Evolutionary conservation across 2,113 vertebrate genomes (phyloP).

Genomic region (Nymphicus hollandicus): DNA sequence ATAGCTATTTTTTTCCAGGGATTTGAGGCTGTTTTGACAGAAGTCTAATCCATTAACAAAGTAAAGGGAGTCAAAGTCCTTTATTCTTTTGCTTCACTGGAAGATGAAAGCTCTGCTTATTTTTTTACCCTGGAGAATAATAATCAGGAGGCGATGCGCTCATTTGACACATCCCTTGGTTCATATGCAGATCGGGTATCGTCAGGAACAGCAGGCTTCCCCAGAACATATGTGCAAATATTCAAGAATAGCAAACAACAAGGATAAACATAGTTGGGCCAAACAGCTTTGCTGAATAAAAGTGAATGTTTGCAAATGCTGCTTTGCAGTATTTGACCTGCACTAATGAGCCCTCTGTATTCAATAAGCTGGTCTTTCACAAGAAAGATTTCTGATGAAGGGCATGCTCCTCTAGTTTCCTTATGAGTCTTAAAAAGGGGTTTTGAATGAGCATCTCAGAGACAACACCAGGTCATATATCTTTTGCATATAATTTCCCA

Average conservation of each 20-base stretch:
- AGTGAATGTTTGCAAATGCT: background rate
- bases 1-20: background rate
- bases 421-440: background rate
- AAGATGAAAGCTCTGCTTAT: background rate
- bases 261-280: constrained; percentile 40
- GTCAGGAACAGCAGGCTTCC: constrained; percentile 56
- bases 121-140: constrained; percentile 23
- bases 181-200: background rate
- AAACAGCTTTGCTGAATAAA: background rate
- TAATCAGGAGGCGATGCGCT: background rate
- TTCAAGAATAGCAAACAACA: constrained; percentile 57
- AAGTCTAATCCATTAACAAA: background rate
- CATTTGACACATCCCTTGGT: background rate
- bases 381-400: background rate
- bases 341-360: background rate
- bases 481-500: background rate
- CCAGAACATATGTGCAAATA: constrained; percentile 63
- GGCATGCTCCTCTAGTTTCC: background rate
- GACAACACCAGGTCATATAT: background rate
- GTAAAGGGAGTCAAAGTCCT: background rate
- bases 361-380: background rate
- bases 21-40: background rate
- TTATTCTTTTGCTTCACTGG: background rate
- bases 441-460: background rate
- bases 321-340: constrained; percentile 16